Base-by-base conservation (phyloP, 2,797 vertebrate genomes). In the Pogoniulus pusillus region DNA sequence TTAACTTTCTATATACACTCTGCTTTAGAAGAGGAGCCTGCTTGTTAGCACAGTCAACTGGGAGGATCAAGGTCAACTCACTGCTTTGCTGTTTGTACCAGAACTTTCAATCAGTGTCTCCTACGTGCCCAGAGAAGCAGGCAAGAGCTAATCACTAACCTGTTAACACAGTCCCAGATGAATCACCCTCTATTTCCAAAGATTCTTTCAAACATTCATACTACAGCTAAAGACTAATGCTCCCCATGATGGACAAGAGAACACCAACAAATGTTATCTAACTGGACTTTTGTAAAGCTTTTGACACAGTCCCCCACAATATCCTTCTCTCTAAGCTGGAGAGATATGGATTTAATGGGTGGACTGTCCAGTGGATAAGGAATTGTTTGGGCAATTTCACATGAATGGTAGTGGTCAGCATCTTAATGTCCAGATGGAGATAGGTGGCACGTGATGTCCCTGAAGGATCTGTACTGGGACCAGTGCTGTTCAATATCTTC, bases 221-320 rank as follows among this genome's bases (percentile, higher is more conserved):
- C 35, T 75, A 32, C 26, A 51, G 66, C 3, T 71, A 49, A 78
- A 55, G 30, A 35, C 30, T 70, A 72, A 34, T 23, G 30, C 3
- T 54, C 27, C 6, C 58, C 32, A 49, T 7, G 57, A 63, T 78
- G 30, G 34, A 58, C 9, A 2, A 3, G 15, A 22, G 14, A 32
- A 62, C 0, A 0, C 41, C 4, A 55, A 12, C 24, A 77, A 47
- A 24, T 24, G 12, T 24, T 23, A 49, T 49, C 47, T 49, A 12
- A 24, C 22, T 49, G 47, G 47, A 49, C 23, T 49, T 49, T 23
- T 49, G 47, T 24, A 49, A 49, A 49, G 23, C 47, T 49, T 49
- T 24, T 49, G 3, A 49, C 45, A 47, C 22, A 49, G 47, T 24
- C 23, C 47, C 47, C 23, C 23, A 49, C 23, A 49, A 49, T 12